Evolutionary conservation across 2,113 vertebrate genomes (phyloP).

Genomic region (Strix aluco): DNA sequence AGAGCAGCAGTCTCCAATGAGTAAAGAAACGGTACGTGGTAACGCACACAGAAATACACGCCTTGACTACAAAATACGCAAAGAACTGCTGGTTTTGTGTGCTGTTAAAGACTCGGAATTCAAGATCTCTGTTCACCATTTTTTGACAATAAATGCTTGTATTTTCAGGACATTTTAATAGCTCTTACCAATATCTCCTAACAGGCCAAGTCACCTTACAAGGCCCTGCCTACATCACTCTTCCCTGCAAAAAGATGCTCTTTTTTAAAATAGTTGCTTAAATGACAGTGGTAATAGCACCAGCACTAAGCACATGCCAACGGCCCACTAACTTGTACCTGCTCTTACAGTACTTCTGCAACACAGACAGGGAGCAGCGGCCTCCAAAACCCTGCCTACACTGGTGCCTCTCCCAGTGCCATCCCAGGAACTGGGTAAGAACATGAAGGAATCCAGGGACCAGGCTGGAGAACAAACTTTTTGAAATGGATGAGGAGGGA

Average conservation of each 20-base stretch:
- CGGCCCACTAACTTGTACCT: background rate
- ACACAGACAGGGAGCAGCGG: background rate
- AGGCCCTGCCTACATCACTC: background rate
- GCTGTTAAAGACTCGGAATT: background rate
- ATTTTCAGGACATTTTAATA: background rate
- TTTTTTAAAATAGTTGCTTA: background rate
- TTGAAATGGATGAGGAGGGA: background rate
- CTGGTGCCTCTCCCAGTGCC: background rate
- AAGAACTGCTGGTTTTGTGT: background rate
- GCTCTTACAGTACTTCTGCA: background rate
- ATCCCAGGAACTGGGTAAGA: background rate
- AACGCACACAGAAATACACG: background rate
- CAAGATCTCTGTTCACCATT: background rate
- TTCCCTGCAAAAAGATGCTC: background rate
- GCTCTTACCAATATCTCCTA: background rate
- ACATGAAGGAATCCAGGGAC: background rate
- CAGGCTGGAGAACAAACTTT: background rate
- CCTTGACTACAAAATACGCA: background rate
- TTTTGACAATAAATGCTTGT: background rate
- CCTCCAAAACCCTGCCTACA: fast-evolving
- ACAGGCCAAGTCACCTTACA: background rate
- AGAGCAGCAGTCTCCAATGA: background rate
- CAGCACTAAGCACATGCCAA: background rate
- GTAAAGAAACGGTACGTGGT: background rate
- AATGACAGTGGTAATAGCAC: background rate